Base-by-base conservation (phyloP, 2,113 vertebrate species). In the Phycodurus eques region DNA sequence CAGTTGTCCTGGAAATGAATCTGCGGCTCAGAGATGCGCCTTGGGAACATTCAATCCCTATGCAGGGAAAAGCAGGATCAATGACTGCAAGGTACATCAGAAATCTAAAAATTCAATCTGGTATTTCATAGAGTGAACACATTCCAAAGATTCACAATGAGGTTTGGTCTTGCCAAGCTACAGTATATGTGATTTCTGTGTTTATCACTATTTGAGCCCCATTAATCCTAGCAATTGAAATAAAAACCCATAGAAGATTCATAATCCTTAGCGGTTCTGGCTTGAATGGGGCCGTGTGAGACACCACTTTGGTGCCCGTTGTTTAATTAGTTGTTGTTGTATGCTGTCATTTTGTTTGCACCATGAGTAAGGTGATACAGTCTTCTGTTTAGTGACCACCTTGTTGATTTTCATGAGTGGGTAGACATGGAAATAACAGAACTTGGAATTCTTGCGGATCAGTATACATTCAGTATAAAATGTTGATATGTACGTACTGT, bases 41-140 rank as follows among this genome's bases (percentile, higher is more conserved):
- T 19, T 65, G 42, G 90, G 93, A 75, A 94, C 93, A 39, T 91
- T 90, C 76, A 94, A 94, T 72, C 71, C 86, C 0, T 81, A 91
- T 54, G 86, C 91, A 0, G 92, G 87, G 17, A 93, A 89, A 78
- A 83, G 74, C 51, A 76, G 85, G 1, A 43, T 88, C 53, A 67
- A 79, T 5, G 91, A 93, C 64, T 95, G 93, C 79, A 92, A 93
- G 95, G 95, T 97, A 79, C 76, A 60, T n/a, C 2, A 35, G 61
- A 10, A 13, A 20, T 46, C 53, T 54, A 7, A n/a, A 31, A 60
- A 54, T 19, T 56, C 49, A 47, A 10, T 47, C 9, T 47, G 46
- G 46, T 10, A 47, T 47, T 12, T 47, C 27, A 27, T 27, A 1
- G 27, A 27, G n/a, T n/a, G 11, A 22, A 59, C 57, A 59, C 57